Percentiles rank a stretch among this genome's conserved stretches.
phyloP scores from a whole-genome alignment of 2,888 invertebrate genomes.

The Tetheella fluctuosa region DNA sequence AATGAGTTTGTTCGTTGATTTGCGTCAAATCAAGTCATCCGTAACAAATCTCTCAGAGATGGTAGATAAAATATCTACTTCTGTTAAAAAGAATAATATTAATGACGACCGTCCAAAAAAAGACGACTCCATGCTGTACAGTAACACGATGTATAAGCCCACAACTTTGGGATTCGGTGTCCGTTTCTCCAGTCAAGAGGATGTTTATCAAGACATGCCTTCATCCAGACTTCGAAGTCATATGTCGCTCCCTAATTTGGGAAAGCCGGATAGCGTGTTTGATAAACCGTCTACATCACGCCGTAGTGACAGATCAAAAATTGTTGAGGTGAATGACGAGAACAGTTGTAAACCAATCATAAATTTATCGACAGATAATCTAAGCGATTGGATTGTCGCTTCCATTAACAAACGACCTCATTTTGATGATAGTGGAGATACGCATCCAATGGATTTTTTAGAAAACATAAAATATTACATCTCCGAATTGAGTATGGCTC shows the following conservation, averaged over 20 bases:
- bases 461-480: conserved; percentile 74
- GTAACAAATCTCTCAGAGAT: conserved; percentile 78
- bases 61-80: conserved; percentile 77
- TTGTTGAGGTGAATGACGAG: conserved; percentile 72
- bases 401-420: conserved; percentile 72
- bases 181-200: conserved; percentile 78
- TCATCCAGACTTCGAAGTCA: conserved; percentile 76
- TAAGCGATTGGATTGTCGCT: conserved; percentile 74
- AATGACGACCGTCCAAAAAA: conserved; percentile 54
- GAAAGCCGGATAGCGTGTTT: conserved; percentile 60
- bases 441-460: conserved; percentile 78
- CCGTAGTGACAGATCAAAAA: conserved; percentile 58
- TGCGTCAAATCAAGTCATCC: conserved; percentile 78
- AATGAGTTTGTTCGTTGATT: conserved; percentile 82
- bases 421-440: conserved; percentile 73
- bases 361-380: conserved; percentile 66
- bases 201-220: conserved; percentile 73
- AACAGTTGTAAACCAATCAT: conserved; percentile 48
- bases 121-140: conserved; percentile 57
- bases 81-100: conserved; percentile 57
- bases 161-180: conserved; percentile 75
- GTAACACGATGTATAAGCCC: conserved; percentile 70
- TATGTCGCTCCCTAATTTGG: conserved; percentile 79
- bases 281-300: conserved; percentile 57
- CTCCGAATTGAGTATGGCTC: conserved; percentile 67